These are phyloP conservation scores for Blastobasis adustella DNA, from an alignment of 2,888 invertebrate species.

Conservation along the genomic window DNA sequence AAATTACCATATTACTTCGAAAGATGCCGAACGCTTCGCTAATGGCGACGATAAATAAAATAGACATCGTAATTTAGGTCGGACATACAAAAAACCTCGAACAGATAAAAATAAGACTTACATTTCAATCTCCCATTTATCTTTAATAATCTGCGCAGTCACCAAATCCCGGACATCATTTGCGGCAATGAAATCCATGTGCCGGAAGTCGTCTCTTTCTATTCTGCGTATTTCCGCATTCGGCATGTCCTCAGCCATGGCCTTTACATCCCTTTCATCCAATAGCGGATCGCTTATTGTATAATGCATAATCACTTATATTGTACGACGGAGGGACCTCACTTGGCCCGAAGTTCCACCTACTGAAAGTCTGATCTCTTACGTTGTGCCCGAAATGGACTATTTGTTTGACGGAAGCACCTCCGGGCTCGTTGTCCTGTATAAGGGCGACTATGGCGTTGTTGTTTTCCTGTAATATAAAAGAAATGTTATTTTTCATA, in stretches of 20 bases:
- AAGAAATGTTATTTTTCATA: no score
- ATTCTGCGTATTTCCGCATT: conserved; percentile 37
- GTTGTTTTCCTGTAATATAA: no score
- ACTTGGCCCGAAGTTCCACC: conserved; percentile 28
- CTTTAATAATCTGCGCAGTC: conserved; percentile 37
- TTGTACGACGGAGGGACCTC: conserved; percentile 37
- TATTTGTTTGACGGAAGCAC: conserved; percentile 46
- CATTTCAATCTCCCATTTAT: conserved; percentile 11
- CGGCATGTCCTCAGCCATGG: conserved; percentile 43
- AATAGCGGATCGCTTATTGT: conserved; percentile 35
- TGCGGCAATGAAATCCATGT: conserved; percentile 37
- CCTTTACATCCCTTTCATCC: conserved; percentile 40
- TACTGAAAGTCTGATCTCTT: conserved; percentile 37
- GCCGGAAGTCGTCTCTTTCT: conserved; percentile 34
- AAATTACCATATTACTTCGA: no score
- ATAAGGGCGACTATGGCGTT: no score
- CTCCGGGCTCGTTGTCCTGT: conserved; percentile 10
- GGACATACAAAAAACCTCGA: no score
- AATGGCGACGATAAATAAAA: no score
- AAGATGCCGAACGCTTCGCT: no score
- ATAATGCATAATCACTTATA: conserved; percentile 46
- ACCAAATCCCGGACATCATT: conserved; percentile 41
- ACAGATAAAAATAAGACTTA: background rate
- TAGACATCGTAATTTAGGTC: no score
- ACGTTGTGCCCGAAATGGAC: conserved; percentile 58